Evolutionary conservation across 2,888 invertebrate species (phyloP).

Genomic region (Zele albiditarsus): DNA sequence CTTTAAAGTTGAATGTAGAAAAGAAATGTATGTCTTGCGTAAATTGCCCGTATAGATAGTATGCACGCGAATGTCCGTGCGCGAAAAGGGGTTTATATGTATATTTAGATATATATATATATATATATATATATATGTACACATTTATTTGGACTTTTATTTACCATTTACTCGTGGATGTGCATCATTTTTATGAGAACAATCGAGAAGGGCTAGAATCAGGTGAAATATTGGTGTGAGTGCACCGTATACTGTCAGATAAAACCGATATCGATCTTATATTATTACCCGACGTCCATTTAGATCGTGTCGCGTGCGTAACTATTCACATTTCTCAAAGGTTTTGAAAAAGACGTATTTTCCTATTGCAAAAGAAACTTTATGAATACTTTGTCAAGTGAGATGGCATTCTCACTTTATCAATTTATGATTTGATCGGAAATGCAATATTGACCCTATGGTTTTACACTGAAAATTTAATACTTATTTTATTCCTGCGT

Average conservation of each 20-base stretch:
- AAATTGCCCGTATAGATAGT: slow-evolving; percentile 21
- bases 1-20: slow-evolving; percentile 9
- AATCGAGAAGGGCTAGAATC: slow-evolving; percentile 50
- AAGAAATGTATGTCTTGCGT: slow-evolving; percentile 28
- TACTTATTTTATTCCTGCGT: no score
- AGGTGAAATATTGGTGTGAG: slow-evolving; percentile 61
- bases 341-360: slow-evolving; percentile 50
- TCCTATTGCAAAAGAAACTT: slow-evolving; percentile 49
- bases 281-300: slow-evolving; percentile 53
- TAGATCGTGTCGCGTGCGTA: no score
- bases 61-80: slow-evolving; percentile 27
- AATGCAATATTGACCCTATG: no score
- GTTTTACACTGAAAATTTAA: no score
- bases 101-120: no score
- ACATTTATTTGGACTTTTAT: slow-evolving; percentile 56
- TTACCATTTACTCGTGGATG: slow-evolving; percentile 56
- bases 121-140: no score
- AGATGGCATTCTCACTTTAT: not conserved
- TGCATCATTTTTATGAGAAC: slow-evolving; percentile 61
- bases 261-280: slow-evolving; percentile 56
- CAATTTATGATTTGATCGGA: not conserved
- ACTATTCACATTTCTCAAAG: slow-evolving; percentile 36
- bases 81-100: slow-evolving; percentile 39
- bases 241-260: slow-evolving; percentile 58
- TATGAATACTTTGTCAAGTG: not conserved